These are phyloP conservation scores for Rhopalosiphum maidis DNA, from an alignment of 1,140 invertebrate genomes.

Conservation along the genomic window DNA sequence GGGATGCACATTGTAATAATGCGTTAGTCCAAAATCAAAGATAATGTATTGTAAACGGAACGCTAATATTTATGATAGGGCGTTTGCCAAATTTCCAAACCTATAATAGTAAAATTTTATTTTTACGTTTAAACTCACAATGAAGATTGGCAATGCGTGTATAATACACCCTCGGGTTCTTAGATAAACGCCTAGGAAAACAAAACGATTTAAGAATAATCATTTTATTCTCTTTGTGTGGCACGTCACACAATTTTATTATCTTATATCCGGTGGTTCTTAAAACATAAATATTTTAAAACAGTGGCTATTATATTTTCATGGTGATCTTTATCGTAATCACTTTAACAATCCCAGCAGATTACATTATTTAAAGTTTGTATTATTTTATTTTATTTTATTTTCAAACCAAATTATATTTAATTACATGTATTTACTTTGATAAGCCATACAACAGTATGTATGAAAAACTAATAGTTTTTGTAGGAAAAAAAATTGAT, in stretches of 20 bases:
- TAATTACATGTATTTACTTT: too few relatives aligned
- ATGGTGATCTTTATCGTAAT: background rate
- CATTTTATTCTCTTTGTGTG: background rate
- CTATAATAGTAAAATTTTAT: conserved; percentile 33
- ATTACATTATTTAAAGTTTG: background rate
- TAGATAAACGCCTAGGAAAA: background rate
- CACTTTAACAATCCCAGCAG: background rate
- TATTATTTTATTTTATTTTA: background rate
- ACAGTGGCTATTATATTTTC: background rate
- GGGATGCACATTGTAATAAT: background rate
- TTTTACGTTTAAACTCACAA: background rate
- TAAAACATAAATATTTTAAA: conserved; percentile 4
- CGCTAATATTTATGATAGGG: background rate
- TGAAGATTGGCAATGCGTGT: background rate
- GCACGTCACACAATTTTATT: background rate
- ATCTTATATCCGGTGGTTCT: background rate
- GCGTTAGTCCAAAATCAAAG: background rate
- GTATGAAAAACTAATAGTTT: background rate
- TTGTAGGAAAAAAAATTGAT: background rate
- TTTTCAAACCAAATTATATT: background rate
- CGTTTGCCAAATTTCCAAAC: background rate
- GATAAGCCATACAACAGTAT: background rate
- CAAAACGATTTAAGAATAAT: conserved; percentile 33
- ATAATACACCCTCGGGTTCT: background rate
- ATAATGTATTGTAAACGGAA: background rate